Evolutionary conservation across 2,888 invertebrate genomes (phyloP).

Genomic region (Patella pellucida): DNA sequence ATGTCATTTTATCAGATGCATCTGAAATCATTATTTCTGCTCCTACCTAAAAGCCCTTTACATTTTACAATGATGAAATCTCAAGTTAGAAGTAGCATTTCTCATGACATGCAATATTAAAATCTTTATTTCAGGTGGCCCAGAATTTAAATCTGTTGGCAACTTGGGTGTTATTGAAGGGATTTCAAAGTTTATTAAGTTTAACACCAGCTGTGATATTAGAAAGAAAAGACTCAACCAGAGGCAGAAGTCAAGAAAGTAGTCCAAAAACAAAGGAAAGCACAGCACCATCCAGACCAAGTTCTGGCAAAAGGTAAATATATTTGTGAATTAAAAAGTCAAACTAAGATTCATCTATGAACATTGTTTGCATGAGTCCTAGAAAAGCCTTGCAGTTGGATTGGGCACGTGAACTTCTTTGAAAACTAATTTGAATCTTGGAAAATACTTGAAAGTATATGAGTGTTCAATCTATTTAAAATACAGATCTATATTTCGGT

Average conservation of each 20-base stretch:
- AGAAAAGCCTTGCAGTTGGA: no score
- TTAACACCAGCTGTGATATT: slow-evolving; percentile 59
- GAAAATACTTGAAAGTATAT: not conserved
- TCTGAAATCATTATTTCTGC: no score
- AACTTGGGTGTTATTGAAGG: slow-evolving; percentile 88
- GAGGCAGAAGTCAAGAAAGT: slow-evolving; percentile 30
- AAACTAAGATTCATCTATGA: no score
- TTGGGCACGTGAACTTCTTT: no score
- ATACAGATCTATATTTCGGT: no score
- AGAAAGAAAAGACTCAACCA: slow-evolving; percentile 56
- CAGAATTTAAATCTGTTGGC: slow-evolving; percentile 92
- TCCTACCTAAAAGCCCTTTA: no score
- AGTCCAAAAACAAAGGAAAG: slow-evolving; percentile 38
- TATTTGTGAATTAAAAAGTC: not conserved
- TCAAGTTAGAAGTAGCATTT: no score
- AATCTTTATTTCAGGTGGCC: slow-evolving; percentile 45
- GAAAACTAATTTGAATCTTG: not conserved
- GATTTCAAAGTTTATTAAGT: slow-evolving; percentile 78
- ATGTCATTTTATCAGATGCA: no score
- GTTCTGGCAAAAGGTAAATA: slow-evolving; percentile 53
- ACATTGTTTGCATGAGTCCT: no score
- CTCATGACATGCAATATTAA: no score
- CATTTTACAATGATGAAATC: no score
- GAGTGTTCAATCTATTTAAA: no score
- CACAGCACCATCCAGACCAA: slow-evolving; percentile 42